Evolutionary conservation across 2,113 vertebrate genomes (phyloP), one percentile per base, ranked within the genome.

Genomic region (Dromiciops gliroides): DNA sequence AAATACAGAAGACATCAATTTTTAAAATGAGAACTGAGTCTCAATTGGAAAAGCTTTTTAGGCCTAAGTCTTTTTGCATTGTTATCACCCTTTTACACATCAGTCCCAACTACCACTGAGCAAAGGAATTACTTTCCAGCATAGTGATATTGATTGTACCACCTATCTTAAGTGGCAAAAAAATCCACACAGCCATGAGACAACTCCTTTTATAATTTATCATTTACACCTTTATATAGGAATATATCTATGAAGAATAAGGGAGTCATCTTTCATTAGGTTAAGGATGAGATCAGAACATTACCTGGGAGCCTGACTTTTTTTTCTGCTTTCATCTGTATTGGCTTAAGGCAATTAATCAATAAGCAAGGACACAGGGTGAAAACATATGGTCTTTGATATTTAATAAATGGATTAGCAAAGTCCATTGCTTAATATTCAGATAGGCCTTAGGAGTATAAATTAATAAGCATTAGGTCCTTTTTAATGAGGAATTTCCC

Each of bases 361-460:
- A 98, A 98, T 98, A 98, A 98, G 91, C 95, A 97, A 98, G 96
- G 94, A 98, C 94, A 95, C 90, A 50, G 50, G 95, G 92, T 98
- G 97, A 98, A 98, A 98, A 98, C 98, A 98, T 98, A 98, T 94
- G 94, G 96, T 98, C 97, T 98, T 98, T 98, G 97, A 98, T 98
- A 99, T 98, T 98, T 98, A 98, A 98, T 99, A 98, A 98, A 98
- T 98, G 98, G 98, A 98, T 98, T 98, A 98, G 93, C 97, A 92
- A 94, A 98, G 94, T 98, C 95, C 92, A 95, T 93, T 49, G 8
- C 96, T 98, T 98, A 98, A 98, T 98, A 98, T 98, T 98, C 98
- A 98, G 97, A 94, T 98, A 95, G 96, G 96, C 96, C 97, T 97
- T 97, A 96, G 94, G 92, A 98, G 93, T 97, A 98, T 99, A 98